Evolutionary conservation across 2,113 vertebrate genomes (phyloP).

Genomic region (Myanophis thanlyinensis): DNA sequence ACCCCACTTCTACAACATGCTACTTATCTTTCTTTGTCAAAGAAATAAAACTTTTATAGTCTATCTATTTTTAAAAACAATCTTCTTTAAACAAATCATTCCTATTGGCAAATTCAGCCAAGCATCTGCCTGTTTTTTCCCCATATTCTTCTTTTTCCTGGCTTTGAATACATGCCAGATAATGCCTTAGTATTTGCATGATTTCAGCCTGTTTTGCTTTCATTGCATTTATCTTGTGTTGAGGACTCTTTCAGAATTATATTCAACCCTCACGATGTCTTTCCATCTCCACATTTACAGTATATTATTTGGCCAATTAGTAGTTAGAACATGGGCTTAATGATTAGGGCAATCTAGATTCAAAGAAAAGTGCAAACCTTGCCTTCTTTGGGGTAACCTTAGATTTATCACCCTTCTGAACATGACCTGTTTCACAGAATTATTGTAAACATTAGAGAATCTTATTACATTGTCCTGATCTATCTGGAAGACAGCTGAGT

Average conservation of each 20-base stretch:
- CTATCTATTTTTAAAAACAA: not conserved
- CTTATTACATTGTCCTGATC: not conserved
- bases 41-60: not conserved
- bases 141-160: not conserved
- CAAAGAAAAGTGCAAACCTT: not conserved
- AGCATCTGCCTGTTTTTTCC: not conserved
- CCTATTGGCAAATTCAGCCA: not conserved
- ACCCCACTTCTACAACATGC: not conserved
- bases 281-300: not conserved
- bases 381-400: not conserved
- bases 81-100: not conserved
- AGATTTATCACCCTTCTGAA: not conserved
- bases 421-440: not conserved
- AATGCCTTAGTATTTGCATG: not conserved
- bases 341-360: not conserved
- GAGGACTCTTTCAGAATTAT: not conserved
- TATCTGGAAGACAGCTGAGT: not conserved
- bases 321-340: not conserved
- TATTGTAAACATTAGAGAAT: not conserved
- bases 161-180: not conserved
- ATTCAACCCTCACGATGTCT: not conserved
- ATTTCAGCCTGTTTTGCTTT: not conserved
- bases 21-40: not conserved
- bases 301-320: not conserved
- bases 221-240: not conserved